Percentiles rank a stretch among this genome's conserved stretches.
Evolutionary conservation across 2,888 invertebrate species (phyloP).

Genomic region (Muscina levida): DNA sequence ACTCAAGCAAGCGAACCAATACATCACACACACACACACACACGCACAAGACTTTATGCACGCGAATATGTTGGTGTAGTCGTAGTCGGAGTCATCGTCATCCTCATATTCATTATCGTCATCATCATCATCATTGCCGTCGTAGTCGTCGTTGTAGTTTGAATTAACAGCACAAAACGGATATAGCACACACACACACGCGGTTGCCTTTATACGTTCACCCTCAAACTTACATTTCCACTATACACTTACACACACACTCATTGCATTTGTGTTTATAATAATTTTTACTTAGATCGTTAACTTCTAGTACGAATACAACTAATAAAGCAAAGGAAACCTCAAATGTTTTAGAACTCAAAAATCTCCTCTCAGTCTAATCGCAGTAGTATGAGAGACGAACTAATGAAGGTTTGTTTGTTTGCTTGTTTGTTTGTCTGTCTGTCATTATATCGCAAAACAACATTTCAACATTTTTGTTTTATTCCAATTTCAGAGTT

Average conservation of each 20-base stretch:
- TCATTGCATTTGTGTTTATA: not conserved
- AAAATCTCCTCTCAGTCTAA: not conserved
- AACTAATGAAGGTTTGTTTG: constrained; percentile 42
- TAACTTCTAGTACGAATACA: not conserved
- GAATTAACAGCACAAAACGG: constrained; percentile 50
- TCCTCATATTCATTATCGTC: not conserved
- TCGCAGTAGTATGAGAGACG: constrained; percentile 19
- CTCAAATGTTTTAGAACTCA: constrained; percentile 4
- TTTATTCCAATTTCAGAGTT: constrained; percentile 16
- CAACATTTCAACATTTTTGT: constrained; percentile 55
- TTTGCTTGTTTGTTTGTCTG: constrained; percentile 28
- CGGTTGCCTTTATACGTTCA: constrained; percentile 8
- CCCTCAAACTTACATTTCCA: constrained; percentile 1
- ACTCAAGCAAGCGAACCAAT: constrained; percentile 51
- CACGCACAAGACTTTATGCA: too few species aligned
- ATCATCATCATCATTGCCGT: constrained; percentile 1
- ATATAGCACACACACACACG: constrained; percentile 51
- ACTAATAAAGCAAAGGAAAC: too few species aligned
- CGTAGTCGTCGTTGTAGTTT: not conserved
- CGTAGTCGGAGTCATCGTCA: not conserved
- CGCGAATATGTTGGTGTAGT: constrained; percentile 26
- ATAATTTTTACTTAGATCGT: not conserved
- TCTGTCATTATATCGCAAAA: too few species aligned
- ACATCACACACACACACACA: constrained; percentile 64
- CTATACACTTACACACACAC: not conserved